Evolutionary conservation across 2,888 invertebrate genomes (phyloP), one percentile per base, ranked within the genome.

Genomic region (Leptinotarsa rubiginosa): DNA sequence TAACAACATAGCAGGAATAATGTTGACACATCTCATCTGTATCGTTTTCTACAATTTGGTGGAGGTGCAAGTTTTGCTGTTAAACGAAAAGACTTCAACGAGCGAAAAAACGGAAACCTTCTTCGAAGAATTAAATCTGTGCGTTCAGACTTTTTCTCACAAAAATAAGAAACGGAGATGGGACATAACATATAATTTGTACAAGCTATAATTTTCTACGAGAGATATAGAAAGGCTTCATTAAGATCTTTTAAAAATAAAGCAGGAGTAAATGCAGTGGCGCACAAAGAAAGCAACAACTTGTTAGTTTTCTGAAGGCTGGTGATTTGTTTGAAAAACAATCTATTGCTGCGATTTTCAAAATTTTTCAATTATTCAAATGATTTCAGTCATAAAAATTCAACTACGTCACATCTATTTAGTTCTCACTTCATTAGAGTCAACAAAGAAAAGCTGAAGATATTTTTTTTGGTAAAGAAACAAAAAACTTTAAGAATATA

Each of bases 151-250:
- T 54, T 52, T 70, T 71, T 66, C 71, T 65, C 71, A 71, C 56
- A 71, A 71, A 71, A 71, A 66, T 71, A 66, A 65, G 54, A 71
- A 64, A 71, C 56, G 47, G n/a, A 65, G 71, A 70, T 71, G 54
- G n/a, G 47, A 47, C 47, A 54, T 12, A 71, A 71, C 47, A 22
- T 71, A 56, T 71, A 71, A 71, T 71, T 71, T 71, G 65, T 71
- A 2, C 3, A 69, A 13, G 54, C 47, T 67, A 68, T 69, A 69
- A 69, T 69, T 69, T 69, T 16, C 56, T 56, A 56, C 69, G 20
- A 69, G 59, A 69, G 47, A 69, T 69, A 69, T 25, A 71, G 71
- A 71, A 66, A 71, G 71, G 71, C 65, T 65, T 71, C 71, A 71
- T 71, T 71, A 54, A 22, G 69, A 56, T 56, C 2, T 56, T 18